Evolutionary conservation across 1,140 invertebrate genomes (phyloP), one percentile per base, ranked within the genome.

Genomic region (Caenorhabditis brenneri): DNA sequence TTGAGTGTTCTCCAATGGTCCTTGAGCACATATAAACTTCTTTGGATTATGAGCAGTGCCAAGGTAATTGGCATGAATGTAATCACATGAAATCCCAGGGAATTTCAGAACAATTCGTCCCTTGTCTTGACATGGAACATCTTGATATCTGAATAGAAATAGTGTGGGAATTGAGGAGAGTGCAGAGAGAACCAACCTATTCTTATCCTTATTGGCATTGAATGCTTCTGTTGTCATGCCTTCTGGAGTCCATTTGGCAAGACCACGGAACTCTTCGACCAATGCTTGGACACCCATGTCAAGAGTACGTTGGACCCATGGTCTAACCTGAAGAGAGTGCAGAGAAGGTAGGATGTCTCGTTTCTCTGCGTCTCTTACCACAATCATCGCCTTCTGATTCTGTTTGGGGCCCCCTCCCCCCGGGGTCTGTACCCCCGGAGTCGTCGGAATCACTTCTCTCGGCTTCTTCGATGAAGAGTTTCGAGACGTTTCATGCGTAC

Each of bases 21-120:
- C 87, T 42, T 88, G 87, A 7, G 87, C 80, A 51, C 87, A 88
- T 74, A 88, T 88, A 42, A 87, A 88, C 16, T 80, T 51, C 82
- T 87, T 86, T 1, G 88, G 87, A 46, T 55, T 80, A 42, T 79
- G 36, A 5, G 85, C 81, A 27, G 85, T 88, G 10, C 82, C 49
- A 16, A 88, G 80, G 65, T 88, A 88, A 39, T 84, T 86, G 9
- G 85, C 79, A 65, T 86, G 81, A 39, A 83, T 80, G 58, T 74
- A 87, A 80, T 87, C 87, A 12, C 79, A 39, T 24, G 10, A 2
- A 12, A 82, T 78, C 27, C 85, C 85, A 19, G 87, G 87, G 53
- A 74, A 86, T 33, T 88, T 88, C 27, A 88, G 27, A 22, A 88
- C 46, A 29, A 88, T 69, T 7, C 87, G 87, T 24, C 42, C 33